phyloP scores from a whole-genome alignment of 2,113 vertebrate species.

The Pterocles orientalis region DNA sequence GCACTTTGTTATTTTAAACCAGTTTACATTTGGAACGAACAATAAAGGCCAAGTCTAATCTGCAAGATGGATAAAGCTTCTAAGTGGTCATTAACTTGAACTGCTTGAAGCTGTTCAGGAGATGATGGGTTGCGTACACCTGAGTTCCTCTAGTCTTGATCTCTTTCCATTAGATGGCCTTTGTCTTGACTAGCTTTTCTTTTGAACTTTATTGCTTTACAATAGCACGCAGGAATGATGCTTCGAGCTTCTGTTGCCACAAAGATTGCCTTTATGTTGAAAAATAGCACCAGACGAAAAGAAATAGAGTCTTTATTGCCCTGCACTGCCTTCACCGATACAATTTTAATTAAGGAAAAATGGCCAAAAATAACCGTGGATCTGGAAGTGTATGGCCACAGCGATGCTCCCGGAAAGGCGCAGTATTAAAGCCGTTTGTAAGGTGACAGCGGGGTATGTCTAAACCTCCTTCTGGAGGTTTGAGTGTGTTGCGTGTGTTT shows the following conservation, averaged over 20 bases:
- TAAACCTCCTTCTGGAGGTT: neutral
- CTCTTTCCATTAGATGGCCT: neutral
- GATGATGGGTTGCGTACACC: neutral
- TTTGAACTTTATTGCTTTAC: neutral
- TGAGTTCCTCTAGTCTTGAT: neutral
- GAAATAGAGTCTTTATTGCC: neutral
- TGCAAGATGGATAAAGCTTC: neutral
- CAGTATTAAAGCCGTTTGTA: neutral
- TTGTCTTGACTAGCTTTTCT: neutral
- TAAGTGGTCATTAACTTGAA: neutral
- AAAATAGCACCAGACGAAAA: neutral
- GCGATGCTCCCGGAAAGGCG: fast-evolving
- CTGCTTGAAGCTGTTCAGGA: neutral
- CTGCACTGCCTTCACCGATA: neutral
- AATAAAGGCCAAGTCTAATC: neutral
- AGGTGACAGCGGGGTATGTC: neutral
- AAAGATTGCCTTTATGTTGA: neutral
- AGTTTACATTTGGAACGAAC: neutral
- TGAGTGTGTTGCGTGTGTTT: neutral
- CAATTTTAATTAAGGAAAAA: neutral
- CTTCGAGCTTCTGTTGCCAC: neutral
- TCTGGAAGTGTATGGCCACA: neutral
- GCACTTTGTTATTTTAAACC: neutral
- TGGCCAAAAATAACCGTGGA: neutral
- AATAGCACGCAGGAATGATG: neutral